Evolutionary conservation across 1,140 invertebrate species (phyloP), one percentile per base, ranked within the genome.

Genomic region (Cydia strobilella): DNA sequence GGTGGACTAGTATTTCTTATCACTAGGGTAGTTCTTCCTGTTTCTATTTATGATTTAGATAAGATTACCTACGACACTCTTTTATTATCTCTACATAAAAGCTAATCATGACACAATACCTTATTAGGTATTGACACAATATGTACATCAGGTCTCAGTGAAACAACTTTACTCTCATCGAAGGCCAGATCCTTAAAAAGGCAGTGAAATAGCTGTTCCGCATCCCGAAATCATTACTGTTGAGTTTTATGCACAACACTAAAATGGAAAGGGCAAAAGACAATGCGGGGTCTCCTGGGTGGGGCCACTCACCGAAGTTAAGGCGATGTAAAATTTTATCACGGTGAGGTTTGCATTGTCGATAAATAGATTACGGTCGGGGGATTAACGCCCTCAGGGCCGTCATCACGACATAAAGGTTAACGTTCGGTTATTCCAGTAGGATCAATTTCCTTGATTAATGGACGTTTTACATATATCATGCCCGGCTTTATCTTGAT

Each of bases 231-330:
- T 69, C 65, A 69, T 69, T 69, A 69, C 31, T 42, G 65, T 42
- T 69, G 65, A 69, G 65, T 69, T 69, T 69, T 69, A 69, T 69
- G 65, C 65, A 69, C 31, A 35, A 18, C 65, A 69, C 65, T 69
- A 35, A 69, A 69, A 69, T 35, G 31, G 31, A 35, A 39, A 18
- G n/a, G 31, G 65, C n/a, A 69, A 18, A 69, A 69, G 65, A 69
- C 65, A 69, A 69, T 35, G 65, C 27, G 65, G n/a, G 4, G 31
- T 69, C 27, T 10, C n/a, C n/a, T 27, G 65, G 65, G 27, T 23
- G 23, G 9, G 65, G 65, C 27, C 65, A 69, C 65, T 69, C 65
- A 18, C 20, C 35, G 27, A 69, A 69, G 65, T 69, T 69, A 69
- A 27, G 65, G 65, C 54, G 65, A 23, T 69, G 35, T 69, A 69